A percentile compares a stretch with the other conserved stretches of the same genome.
Evolutionary conservation across 1,140 invertebrate species (phyloP).

Genomic region (Metaphire vulgaris): DNA sequence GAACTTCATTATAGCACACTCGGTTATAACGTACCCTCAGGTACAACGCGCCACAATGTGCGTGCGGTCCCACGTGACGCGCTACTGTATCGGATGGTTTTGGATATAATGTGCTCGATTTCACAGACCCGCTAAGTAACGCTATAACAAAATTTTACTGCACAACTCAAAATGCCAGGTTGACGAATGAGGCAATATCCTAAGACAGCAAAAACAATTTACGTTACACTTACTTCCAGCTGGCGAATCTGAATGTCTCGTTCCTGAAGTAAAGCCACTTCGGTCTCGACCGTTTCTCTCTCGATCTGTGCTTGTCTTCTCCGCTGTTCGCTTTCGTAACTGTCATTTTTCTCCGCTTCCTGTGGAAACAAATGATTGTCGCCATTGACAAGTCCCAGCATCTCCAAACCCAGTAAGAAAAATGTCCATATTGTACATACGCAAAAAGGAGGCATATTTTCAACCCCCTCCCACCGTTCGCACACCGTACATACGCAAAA

Average conservation of each 20-base stretch:
- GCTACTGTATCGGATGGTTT: not conserved
- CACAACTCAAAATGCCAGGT: not conserved
- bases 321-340: not conserved
- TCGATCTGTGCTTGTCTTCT: slow-evolving; percentile 6
- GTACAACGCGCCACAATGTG: not conserved
- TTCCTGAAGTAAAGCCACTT: slow-evolving; percentile 13
- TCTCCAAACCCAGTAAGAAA: no score
- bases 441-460: no score
- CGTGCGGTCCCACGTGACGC: not conserved
- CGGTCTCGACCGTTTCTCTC: not conserved
- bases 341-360: slow-evolving; percentile 4
- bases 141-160: not conserved
- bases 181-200: not conserved
- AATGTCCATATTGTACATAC: not conserved
- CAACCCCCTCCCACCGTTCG: no score
- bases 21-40: no score
- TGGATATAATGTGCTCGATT: no score
- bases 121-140: no score
- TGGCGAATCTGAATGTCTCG: slow-evolving; percentile 11
- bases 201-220: no score
- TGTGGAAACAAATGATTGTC: slow-evolving; percentile 1
- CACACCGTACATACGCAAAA: no score
- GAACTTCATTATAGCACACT: no score
- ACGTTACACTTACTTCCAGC: slow-evolving; percentile 18
- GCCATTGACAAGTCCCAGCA: no score